Evolutionary conservation across 1,140 invertebrate genomes (phyloP).

Genomic region (Zaprionus taronus): DNA sequence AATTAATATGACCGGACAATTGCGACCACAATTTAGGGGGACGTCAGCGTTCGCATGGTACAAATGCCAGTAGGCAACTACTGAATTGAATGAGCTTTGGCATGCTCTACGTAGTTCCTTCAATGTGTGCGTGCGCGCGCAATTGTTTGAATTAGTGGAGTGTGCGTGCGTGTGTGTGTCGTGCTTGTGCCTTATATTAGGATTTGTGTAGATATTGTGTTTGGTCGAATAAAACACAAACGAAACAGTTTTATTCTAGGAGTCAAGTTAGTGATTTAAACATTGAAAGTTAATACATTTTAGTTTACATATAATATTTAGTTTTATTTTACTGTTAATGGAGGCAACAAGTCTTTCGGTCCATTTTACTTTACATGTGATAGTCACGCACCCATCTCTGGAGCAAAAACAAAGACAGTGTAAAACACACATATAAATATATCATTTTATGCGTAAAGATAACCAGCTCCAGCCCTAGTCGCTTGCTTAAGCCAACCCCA

Average conservation of each 20-base stretch:
- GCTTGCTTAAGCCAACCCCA: constrained; percentile 15
- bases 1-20: constrained; percentile 22
- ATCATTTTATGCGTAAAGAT: constrained; percentile 16
- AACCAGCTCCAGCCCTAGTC: constrained; percentile 17
- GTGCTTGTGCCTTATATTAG: constrained; percentile 12
- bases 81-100: constrained; percentile 43
- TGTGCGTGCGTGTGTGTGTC: constrained; percentile 34
- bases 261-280: neutral
- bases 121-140: constrained; percentile 50
- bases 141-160: constrained; percentile 36
- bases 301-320: neutral
- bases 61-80: constrained; percentile 35
- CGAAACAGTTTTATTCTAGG: neutral
- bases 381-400: constrained; percentile 19
- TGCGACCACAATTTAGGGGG: constrained; percentile 15
- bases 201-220: neutral
- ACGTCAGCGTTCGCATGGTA: constrained; percentile 19
- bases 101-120: constrained; percentile 18
- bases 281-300: neutral
- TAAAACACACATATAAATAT: neutral
- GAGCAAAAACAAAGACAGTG: neutral
- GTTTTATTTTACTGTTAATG: neutral
- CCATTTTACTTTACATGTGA: neutral
- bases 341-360: constrained; percentile 36
- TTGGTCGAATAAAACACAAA: neutral